phyloP scores from a whole-genome alignment of 2,797 vertebrate genomes.

The Halcyon smyrnensis region DNA sequence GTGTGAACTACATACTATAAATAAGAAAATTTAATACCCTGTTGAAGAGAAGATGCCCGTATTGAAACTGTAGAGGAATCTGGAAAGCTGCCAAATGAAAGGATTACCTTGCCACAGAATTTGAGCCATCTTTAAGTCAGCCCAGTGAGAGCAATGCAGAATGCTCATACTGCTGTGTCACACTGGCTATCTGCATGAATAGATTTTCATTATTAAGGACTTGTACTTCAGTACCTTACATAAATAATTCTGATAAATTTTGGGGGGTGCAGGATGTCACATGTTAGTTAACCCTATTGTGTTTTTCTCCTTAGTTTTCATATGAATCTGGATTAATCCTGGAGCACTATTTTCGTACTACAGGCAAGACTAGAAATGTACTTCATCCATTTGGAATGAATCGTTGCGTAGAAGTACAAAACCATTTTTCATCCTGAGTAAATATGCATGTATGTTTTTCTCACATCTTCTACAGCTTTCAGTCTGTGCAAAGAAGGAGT shows the following conservation, averaged over 20 bases:
- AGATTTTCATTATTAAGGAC: background rate
- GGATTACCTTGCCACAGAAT: background rate
- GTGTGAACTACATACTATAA: background rate
- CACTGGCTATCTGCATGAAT: background rate
- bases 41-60: background rate
- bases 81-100: background rate
- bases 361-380: background rate
- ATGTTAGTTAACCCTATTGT: background rate
- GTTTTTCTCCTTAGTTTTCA: background rate
- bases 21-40: background rate
- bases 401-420: background rate
- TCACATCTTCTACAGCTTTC: background rate
- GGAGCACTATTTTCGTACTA: background rate
- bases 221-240: background rate
- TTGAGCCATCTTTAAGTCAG: background rate
- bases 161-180: background rate
- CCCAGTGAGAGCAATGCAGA: background rate
- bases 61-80: background rate
- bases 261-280: background rate
- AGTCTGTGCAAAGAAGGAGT: background rate
- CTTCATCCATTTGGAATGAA: background rate
- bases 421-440: background rate
- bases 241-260: background rate
- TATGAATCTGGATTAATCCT: background rate
- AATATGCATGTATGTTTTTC: background rate